phyloP scores from a whole-genome alignment of 1,140 invertebrate genomes.

The Harpegnathos saltator region DNA sequence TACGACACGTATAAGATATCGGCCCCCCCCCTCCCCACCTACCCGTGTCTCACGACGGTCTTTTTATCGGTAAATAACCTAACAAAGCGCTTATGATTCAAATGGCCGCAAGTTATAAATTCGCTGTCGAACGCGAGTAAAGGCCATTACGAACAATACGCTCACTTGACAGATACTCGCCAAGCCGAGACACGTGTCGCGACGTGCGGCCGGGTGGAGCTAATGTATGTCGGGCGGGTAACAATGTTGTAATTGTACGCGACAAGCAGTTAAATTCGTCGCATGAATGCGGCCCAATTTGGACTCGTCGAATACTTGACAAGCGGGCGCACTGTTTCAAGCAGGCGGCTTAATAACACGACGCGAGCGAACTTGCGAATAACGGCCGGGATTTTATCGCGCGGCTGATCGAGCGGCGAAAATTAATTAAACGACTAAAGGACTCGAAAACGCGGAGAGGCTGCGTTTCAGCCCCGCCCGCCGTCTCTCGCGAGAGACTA shows the following conservation, averaged over 20 bases:
- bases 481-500: no score
- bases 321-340: slow-evolving; percentile 8
- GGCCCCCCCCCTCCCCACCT: no score
- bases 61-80: not conserved
- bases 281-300: not conserved
- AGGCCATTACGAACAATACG: not conserved
- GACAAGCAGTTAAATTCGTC: slow-evolving; percentile 32
- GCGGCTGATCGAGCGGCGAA: not conserved
- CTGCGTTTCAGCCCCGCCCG: no score
- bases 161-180: slow-evolving; percentile 14
- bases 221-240: slow-evolving; percentile 3
- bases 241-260: slow-evolving; percentile 18
- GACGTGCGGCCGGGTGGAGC: not conserved
- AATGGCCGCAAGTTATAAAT: slow-evolving; percentile 5
- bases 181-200: not conserved
- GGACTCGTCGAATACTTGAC: slow-evolving; percentile 28
- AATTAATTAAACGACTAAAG: not conserved
- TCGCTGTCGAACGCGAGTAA: not conserved
- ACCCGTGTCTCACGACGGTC: no score
- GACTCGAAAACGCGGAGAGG: not conserved
- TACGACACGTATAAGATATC: not conserved
- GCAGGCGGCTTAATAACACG: slow-evolving; percentile 20
- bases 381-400: not conserved
- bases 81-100: not conserved
- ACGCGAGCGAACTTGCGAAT: not conserved